Conservation (phyloP, 2,797 vertebrate genomes). For the Poeciliopsis turneri region DNA sequence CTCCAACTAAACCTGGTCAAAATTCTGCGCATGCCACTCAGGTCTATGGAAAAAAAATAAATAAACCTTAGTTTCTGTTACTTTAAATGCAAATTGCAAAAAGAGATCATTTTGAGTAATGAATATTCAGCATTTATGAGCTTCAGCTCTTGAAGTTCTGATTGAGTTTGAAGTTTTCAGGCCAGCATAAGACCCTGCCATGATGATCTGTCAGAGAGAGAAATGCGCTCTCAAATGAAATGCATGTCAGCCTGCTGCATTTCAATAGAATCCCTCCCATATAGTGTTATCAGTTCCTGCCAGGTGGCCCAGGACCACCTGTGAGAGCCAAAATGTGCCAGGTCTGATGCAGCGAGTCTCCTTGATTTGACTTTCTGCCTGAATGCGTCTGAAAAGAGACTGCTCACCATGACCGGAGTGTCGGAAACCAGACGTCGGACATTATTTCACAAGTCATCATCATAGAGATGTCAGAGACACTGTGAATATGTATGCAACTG, state of each 20-base stretch:
- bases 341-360: conserved; percentile 56
- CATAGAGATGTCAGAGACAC: conserved; percentile 36
- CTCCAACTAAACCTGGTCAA: background rate
- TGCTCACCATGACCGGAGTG: conserved; percentile 46
- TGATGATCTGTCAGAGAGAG: conserved; percentile 35
- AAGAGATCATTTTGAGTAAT: conserved; percentile 3
- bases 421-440: conserved; percentile 41
- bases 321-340: conserved; percentile 64
- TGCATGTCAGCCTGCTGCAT: conserved; percentile 59
- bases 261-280: conserved; percentile 56
- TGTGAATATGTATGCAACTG: conserved; percentile 22
- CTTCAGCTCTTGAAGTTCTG: conserved; percentile 18
- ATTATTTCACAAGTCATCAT: conserved; percentile 47
- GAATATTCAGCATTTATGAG: conserved; percentile 40
- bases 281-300: conserved; percentile 64
- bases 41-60: background rate
- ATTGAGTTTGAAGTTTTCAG: conserved; percentile 38
- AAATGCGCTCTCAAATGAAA: conserved; percentile 49
- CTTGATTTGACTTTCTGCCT: conserved; percentile 57
- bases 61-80: background rate
- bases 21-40: background rate
- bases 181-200: conserved; percentile 34
- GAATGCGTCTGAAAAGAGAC: conserved; percentile 46
- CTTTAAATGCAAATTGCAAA: conserved; percentile 5
- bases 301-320: conserved; percentile 71